Percentiles rank a stretch among this genome's conserved stretches.
phyloP scores from a whole-genome alignment of 2,888 invertebrate species.

The Metellina segmentata region DNA sequence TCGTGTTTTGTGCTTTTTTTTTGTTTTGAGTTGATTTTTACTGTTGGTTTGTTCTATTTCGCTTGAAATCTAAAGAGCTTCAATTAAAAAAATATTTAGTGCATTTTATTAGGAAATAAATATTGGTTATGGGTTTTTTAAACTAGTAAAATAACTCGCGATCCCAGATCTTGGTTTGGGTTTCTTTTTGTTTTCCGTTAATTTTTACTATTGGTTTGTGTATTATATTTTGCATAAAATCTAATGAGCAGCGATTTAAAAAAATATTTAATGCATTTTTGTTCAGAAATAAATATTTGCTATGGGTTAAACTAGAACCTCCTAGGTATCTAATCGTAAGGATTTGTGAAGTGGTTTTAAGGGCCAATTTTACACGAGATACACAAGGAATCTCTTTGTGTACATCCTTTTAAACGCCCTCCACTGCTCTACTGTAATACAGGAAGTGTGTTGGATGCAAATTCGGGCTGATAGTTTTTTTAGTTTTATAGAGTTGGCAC shows the following conservation, averaged over 20 bases:
- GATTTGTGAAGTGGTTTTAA: too few species aligned
- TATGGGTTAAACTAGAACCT: too few species aligned
- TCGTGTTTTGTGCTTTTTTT: neutral
- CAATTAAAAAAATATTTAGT: too few species aligned
- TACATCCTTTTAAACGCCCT: neutral
- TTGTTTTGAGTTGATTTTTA: neutral
- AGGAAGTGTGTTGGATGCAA: neutral
- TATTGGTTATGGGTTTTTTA: too few species aligned
- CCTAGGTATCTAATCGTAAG: too few species aligned
- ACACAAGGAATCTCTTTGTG: constrained; percentile 26
- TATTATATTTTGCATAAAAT: too few species aligned
- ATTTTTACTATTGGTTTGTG: neutral
- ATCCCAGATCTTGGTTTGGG: neutral
- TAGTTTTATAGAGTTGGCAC: neutral
- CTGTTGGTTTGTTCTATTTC: neutral
- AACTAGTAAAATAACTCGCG: neutral
- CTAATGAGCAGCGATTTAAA: too few species aligned
- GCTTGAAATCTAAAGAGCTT: too few species aligned
- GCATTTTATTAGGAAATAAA: too few species aligned
- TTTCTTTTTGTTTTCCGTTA: neutral
- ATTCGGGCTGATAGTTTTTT: neutral
- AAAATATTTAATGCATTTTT: too few species aligned
- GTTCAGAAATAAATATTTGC: too few species aligned
- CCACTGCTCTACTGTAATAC: neutral
- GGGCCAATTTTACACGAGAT: constrained; percentile 24